Evolutionary conservation across 2,113 vertebrate genomes (phyloP).

Genomic region (Notarius lentiginosus): DNA sequence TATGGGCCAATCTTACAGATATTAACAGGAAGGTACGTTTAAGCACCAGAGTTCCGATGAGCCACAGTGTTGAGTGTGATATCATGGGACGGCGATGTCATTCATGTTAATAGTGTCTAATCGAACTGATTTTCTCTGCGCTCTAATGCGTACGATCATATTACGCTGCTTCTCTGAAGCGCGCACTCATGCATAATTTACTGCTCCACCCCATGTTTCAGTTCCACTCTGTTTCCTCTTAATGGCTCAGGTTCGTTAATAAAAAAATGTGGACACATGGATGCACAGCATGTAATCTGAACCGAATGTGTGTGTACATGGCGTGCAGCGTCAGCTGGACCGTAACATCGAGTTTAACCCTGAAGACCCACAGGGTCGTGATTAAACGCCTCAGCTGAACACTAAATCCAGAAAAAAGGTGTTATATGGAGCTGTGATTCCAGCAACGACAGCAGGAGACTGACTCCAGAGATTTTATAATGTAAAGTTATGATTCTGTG

Average conservation of each 20-base stretch:
- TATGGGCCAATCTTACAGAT: constrained; percentile 94
- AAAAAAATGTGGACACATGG: neutral
- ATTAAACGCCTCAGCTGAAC: neutral
- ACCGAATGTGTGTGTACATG: neutral
- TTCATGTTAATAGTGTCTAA: neutral
- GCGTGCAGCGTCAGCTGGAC: no score
- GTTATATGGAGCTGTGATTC: neutral
- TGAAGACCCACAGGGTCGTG: neutral
- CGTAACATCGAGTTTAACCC: neutral
- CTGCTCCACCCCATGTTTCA: neutral
- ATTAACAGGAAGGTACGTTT: constrained; percentile 86
- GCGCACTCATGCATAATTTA: constrained; percentile 14
- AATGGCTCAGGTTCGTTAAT: neutral
- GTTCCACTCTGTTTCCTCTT: neutral
- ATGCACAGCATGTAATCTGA: neutral
- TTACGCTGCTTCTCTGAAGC: neutral
- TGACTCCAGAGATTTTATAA: no score
- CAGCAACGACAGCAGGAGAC: neutral
- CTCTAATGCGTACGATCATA: neutral
- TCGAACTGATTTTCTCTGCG: neutral
- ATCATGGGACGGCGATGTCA: neutral
- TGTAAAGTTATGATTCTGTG: no score
- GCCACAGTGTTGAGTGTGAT: neutral
- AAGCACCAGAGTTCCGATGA: neutral
- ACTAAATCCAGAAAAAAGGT: neutral